A percentile compares a stretch with the other conserved stretches of the same genome.
Evolutionary conservation across 2,797 vertebrate genomes (phyloP).

Genomic region (Rhinichthys osculus): DNA sequence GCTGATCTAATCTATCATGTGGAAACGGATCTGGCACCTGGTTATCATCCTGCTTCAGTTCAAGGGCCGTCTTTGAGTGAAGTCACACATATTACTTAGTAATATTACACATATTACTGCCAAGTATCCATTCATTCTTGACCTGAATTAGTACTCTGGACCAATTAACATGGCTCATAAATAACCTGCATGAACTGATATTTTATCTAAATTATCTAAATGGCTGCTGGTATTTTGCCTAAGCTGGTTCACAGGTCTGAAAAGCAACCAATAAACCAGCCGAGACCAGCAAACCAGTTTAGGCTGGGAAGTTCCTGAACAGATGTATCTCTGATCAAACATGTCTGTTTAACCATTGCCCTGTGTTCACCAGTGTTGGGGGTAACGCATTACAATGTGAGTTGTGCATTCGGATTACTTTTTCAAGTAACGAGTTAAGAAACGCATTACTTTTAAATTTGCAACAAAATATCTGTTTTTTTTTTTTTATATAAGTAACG

Average conservation of each 20-base stretch:
- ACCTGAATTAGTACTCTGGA: constrained; percentile 39
- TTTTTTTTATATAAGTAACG: neutral
- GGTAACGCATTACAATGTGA: neutral
- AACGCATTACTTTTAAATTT: neutral
- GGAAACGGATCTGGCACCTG: constrained; percentile 22
- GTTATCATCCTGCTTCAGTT: constrained; percentile 33
- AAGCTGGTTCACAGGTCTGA: neutral
- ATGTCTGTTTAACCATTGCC: neutral
- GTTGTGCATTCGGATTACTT: neutral
- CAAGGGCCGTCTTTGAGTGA: constrained; percentile 41
- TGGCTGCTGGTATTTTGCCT: neutral
- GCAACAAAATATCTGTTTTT: too few species aligned
- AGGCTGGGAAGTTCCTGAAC: neutral
- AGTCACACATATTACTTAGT: neutral
- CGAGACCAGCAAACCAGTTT: neutral
- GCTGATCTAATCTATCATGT: constrained; percentile 16
- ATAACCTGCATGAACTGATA: neutral
- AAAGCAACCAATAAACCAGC: neutral
- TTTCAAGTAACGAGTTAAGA: too few species aligned
- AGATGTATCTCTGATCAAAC: neutral
- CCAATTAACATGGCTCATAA: neutral
- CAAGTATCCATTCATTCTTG: constrained; percentile 24
- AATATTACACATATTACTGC: constrained; percentile 4
- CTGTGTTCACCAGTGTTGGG: neutral
- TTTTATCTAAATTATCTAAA: constrained; percentile 38